A percentile compares a stretch with the other conserved stretches of the same genome.
Evolutionary conservation across 2,113 vertebrate species (phyloP).

Genomic region (Oreamnos americanus): DNA sequence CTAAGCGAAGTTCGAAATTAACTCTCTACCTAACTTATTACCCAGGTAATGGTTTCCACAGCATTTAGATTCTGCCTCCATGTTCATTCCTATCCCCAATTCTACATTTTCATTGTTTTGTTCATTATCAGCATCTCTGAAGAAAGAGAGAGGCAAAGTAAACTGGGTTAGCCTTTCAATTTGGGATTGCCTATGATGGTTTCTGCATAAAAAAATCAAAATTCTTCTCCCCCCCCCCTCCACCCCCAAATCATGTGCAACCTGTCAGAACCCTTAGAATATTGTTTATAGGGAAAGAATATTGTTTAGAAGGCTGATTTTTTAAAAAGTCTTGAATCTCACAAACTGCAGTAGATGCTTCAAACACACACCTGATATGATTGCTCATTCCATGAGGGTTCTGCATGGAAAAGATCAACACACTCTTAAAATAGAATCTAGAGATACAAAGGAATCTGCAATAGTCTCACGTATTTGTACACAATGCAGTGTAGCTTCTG

Average conservation of each 20-base stretch:
- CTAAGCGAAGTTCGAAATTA: background rate
- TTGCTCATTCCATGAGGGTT: slow-evolving; percentile 38
- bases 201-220: background rate
- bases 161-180: slow-evolving; percentile 11
- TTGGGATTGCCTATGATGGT: background rate
- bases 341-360: slow-evolving; percentile 3
- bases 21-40: background rate
- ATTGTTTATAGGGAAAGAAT: background rate
- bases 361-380: slow-evolving; percentile 21
- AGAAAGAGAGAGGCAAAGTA: background rate
- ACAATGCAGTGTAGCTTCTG: slow-evolving; percentile 43
- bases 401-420: slow-evolving; percentile 37
- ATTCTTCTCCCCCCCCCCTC: background rate
- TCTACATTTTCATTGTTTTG: background rate
- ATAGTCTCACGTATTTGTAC: slow-evolving; percentile 35
- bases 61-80: background rate
- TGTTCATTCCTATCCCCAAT: background rate
- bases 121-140: background rate
- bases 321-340: background rate
- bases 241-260: background rate
- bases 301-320: background rate
- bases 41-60: background rate
- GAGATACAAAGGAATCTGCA: slow-evolving; percentile 53
- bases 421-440: slow-evolving; percentile 43
- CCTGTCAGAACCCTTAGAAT: slow-evolving; percentile 16